Evolutionary conservation across 2,797 vertebrate genomes (phyloP).

Genomic region (Chaetophractus vellerosus): DNA sequence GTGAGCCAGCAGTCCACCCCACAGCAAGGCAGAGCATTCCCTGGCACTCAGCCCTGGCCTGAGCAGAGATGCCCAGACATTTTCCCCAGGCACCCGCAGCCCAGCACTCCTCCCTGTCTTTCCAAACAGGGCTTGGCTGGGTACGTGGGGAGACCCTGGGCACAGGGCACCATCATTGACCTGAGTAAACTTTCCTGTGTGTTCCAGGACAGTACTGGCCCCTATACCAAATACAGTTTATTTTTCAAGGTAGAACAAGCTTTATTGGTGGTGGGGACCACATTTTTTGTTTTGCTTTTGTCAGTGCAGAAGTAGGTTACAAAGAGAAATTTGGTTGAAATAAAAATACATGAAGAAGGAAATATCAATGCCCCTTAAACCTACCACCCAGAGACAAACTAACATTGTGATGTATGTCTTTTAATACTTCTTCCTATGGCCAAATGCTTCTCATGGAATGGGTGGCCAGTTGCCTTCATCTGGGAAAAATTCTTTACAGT

Average conservation of each 20-base stretch:
- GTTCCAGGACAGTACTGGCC: background rate
- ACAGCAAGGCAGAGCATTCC: slow-evolving; percentile 11
- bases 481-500: background rate
- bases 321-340: slow-evolving; percentile 24
- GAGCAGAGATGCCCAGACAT: background rate
- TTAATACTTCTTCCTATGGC: background rate
- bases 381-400: background rate
- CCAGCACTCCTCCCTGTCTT: background rate
- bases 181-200: background rate
- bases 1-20: slow-evolving; percentile 34
- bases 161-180: background rate
- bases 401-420: background rate
- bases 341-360: slow-evolving; percentile 22
- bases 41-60: background rate
- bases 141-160: background rate
- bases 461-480: background rate
- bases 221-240: background rate
- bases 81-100: background rate
- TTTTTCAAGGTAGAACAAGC: background rate
- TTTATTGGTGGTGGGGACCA: background rate
- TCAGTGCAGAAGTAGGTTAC: background rate
- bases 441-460: background rate
- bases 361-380: background rate
- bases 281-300: background rate
- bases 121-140: background rate